Conservation (phyloP, 2,113 vertebrate genomes). For the Brachypteracias leptosomus region DNA sequence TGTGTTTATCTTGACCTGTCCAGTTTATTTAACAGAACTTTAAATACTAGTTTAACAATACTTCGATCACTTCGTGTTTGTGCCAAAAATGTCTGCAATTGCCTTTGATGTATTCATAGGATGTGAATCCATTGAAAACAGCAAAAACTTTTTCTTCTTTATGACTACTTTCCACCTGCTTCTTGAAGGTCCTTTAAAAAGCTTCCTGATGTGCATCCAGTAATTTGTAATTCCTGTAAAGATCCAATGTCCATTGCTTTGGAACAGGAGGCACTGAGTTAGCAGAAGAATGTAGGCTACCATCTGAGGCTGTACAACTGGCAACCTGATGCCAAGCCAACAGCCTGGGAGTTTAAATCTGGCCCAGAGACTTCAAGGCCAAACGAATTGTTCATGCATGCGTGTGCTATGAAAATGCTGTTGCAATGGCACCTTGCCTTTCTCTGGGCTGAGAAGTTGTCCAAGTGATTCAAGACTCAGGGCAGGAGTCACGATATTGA, state of each 20-base stretch:
- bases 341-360: conserved; percentile 13
- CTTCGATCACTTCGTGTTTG: neutral
- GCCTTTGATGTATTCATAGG: neutral
- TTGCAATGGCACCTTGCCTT: neutral
- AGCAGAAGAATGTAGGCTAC: neutral
- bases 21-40: neutral
- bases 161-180: neutral
- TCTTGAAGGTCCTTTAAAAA: neutral
- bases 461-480: neutral
- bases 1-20: neutral
- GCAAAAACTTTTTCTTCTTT: neutral
- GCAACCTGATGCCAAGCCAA: conserved; percentile 8
- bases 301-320: conserved; percentile 8
- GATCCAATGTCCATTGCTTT: fast-evolving
- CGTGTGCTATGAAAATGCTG: neutral
- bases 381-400: neutral
- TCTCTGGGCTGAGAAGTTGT: neutral
- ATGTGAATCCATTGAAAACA: neutral
- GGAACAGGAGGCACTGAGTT: neutral
- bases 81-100: neutral
- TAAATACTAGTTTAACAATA: neutral
- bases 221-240: neutral
- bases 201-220: neutral
- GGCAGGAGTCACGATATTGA: neutral
- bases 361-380: neutral